Evolutionary conservation across 2,113 vertebrate species (phyloP), one percentile per base, ranked within the genome.

Genomic region (Lichenostomus cassidix): DNA sequence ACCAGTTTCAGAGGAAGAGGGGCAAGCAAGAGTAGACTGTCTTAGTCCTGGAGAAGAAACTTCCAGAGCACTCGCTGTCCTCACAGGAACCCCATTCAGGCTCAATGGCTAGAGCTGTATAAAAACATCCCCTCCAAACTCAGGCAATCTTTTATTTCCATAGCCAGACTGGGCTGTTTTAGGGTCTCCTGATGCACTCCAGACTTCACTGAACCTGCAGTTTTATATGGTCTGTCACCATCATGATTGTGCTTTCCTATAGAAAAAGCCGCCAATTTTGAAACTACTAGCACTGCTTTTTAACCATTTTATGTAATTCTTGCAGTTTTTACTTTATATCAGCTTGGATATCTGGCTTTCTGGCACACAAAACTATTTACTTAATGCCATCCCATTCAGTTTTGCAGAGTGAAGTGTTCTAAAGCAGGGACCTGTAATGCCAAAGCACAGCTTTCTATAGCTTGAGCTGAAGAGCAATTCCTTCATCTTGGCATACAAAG

Each of bases 11-110:
- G 67, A 56, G n/a, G 16, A 62, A n/a, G 1, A 3, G 10, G 9
- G 4, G 4, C 52, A 83, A 69, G 20, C 12, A 68, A 69, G 41
- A 28, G 3, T 13, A n/a, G 52, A 11, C 18, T 74, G 31, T 25
- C 31, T 46, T 28, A 60, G 28, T 17, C 29, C 6, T 8, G 55
- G 29, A 52, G 31, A 60, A 50, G 35, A 85, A 85, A 63, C 15
- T 2, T 75, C 7, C n/a, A 47, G 27, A 46, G 2, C 2, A 18
- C 11, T 77, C 20, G 20, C 28, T 27, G 3, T n/a, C 25, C 31
- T 23, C 1, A 5, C 6, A 65, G 46, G 31, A 50, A 29, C 2
- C 3, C 8, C 0, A 0, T n/a, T 33, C 23, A 73, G 25, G 18
- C 31, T 50, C 47, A 67, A 47, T 68, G 53, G 18, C 22, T 16